phyloP scores from a whole-genome alignment of 35 echinoderm and acorn worm genomes.

The Apostichopus californicus region DNA sequence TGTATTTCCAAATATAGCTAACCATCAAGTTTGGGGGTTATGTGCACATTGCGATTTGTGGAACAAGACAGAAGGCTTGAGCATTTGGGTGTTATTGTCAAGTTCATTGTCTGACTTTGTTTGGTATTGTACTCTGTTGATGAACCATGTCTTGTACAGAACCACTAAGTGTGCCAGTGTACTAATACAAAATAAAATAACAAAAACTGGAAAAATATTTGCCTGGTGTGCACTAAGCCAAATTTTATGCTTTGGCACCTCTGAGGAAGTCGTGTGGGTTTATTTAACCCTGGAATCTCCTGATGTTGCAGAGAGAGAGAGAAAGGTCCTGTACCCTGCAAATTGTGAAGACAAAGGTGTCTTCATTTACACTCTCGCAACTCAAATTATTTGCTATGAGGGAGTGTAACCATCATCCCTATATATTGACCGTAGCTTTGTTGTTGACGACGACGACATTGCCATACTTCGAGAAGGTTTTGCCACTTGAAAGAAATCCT shows the following conservation, averaged over 20 bases:
- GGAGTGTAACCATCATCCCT: neutral
- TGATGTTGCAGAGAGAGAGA: neutral
- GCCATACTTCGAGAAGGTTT: too few relatives aligned
- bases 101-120: neutral
- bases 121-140: neutral
- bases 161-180: neutral
- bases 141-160: neutral
- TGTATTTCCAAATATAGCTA: too few relatives aligned
- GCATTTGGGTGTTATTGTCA: neutral
- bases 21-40: too few relatives aligned
- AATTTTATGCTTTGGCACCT: conserved; percentile 30
- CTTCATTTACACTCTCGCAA: conserved; percentile 10
- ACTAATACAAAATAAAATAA: neutral
- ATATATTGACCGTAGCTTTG: too few relatives aligned
- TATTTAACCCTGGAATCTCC: neutral
- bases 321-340: neutral
- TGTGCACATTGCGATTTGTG: neutral
- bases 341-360: neutral
- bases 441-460: too few relatives aligned
- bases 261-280: neutral
- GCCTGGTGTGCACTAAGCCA: neutral
- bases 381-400: neutral
- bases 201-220: neutral
- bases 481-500: too few relatives aligned
- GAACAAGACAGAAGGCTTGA: neutral